phyloP scores from a whole-genome alignment of 2,113 vertebrate species.

The Rhipidura dahli region DNA sequence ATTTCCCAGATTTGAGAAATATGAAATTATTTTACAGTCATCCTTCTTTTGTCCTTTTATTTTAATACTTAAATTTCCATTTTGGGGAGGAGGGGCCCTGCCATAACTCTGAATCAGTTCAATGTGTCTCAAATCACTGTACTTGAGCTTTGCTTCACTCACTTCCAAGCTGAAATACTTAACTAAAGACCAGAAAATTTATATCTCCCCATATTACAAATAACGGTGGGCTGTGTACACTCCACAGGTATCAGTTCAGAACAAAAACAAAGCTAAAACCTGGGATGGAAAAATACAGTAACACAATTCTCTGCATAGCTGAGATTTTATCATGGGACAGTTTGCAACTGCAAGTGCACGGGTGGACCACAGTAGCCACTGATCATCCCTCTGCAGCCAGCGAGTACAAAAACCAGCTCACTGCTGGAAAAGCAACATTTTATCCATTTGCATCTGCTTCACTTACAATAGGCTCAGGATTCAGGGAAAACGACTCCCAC shows the following conservation, averaged over 20 bases:
- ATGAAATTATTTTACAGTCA: slow-evolving; percentile 57
- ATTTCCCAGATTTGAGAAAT: slow-evolving; percentile 62
- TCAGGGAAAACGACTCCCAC: neutral
- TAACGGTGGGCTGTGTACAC: neutral
- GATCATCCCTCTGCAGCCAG: fast-evolving
- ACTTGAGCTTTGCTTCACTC: neutral
- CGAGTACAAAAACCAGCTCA: fast-evolving
- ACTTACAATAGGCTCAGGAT: neutral
- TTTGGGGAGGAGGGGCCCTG: slow-evolving; percentile 9
- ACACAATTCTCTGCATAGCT: neutral
- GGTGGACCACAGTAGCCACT: neutral
- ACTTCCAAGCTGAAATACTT: slow-evolving; percentile 15
- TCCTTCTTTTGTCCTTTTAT: slow-evolving; percentile 57
- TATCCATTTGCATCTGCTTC: neutral
- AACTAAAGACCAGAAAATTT: slow-evolving; percentile 49
- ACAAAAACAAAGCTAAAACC: slow-evolving; percentile 1
- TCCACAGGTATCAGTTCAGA: slow-evolving; percentile 16
- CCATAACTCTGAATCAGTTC: slow-evolving; percentile 37
- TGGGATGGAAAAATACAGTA: neutral
- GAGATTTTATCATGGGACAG: neutral
- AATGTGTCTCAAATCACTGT: slow-evolving; percentile 41
- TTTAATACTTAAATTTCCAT: slow-evolving; percentile 59
- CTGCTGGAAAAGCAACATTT: neutral
- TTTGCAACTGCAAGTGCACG: neutral
- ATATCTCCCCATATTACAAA: neutral